Percentiles rank a stretch among this genome's conserved stretches.
phyloP scores from a whole-genome alignment of 2,888 invertebrate genomes.

The Subacronicta megacephala region DNA sequence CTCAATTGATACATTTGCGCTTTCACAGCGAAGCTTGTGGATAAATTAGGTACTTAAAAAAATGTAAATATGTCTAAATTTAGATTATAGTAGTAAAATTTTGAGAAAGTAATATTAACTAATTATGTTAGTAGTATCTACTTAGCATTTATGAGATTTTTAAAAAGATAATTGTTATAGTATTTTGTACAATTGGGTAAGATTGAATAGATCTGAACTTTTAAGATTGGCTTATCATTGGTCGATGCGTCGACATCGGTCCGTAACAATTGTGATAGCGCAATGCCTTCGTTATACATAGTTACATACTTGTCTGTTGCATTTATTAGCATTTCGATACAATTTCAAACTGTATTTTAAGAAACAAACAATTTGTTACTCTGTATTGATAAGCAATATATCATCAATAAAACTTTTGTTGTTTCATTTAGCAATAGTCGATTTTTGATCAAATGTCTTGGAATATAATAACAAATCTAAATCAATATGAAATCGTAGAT shows the following conservation, averaged over 20 bases:
- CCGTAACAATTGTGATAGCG: slow-evolving; percentile 83
- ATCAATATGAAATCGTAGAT: no score
- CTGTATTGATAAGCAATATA: slow-evolving; percentile 89
- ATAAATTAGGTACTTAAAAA: slow-evolving; percentile 71
- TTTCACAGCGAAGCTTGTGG: slow-evolving; percentile 85
- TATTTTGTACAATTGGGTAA: slow-evolving; percentile 83
- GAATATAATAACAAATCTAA: no score
- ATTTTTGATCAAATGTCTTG: no score
- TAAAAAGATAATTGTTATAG: slow-evolving; percentile 78
- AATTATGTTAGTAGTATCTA: slow-evolving; percentile 85
- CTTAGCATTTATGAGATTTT: slow-evolving; percentile 87
- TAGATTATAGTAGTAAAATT: slow-evolving; percentile 83
- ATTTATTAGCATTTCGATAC: slow-evolving; percentile 88
- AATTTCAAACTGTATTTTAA: slow-evolving; percentile 81
- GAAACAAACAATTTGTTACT: slow-evolving; percentile 85
- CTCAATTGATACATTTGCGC: slow-evolving; percentile 86
- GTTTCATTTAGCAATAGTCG: slow-evolving; percentile 58
- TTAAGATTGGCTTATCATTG: slow-evolving; percentile 83
- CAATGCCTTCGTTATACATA: slow-evolving; percentile 80
- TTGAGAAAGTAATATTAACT: slow-evolving; percentile 76
- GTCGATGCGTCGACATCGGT: slow-evolving; percentile 62
- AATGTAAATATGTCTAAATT: slow-evolving; percentile 87
- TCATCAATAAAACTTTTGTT: slow-evolving; percentile 79
- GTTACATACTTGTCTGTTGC: slow-evolving; percentile 82
- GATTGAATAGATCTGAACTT: slow-evolving; percentile 78